Conservation (phyloP, 2,888 invertebrate species). For the Sipunculus nudus region DNA sequence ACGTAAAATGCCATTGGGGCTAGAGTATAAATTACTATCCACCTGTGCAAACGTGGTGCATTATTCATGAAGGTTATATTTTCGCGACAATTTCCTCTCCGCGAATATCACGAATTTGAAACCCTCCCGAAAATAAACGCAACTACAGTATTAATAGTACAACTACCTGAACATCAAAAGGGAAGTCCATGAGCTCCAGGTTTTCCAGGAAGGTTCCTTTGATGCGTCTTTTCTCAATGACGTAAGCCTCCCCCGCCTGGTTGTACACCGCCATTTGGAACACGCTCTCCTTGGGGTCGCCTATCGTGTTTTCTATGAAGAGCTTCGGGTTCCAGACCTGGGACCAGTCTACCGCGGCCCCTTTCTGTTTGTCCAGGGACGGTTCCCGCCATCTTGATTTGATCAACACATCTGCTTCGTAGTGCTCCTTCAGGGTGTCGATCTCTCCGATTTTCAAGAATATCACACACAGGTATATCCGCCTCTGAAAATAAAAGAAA, state of each 20-base stretch:
- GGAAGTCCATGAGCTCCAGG: slow-evolving; percentile 60
- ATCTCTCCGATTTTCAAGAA: slow-evolving; percentile 66
- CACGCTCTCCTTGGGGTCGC: slow-evolving; percentile 57
- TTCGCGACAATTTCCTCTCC: too few relatives aligned
- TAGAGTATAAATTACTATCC: too few relatives aligned
- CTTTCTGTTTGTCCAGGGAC: slow-evolving; percentile 43
- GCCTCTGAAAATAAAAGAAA: slow-evolving; percentile 47
- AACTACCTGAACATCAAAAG: slow-evolving; percentile 60
- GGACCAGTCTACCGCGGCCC: slow-evolving; percentile 39
- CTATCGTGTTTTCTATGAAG: slow-evolving; percentile 59
- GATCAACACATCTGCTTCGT: slow-evolving; percentile 62
- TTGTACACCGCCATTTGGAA: slow-evolving; percentile 51
- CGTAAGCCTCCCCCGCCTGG: slow-evolving; percentile 53
- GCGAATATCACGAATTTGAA: too few relatives aligned
- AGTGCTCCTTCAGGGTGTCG: slow-evolving; percentile 64
- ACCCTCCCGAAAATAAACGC: too few relatives aligned
- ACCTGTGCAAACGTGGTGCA: too few relatives aligned
- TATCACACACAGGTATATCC: slow-evolving; percentile 60
- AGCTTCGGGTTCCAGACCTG: slow-evolving; percentile 58
- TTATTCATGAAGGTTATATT: too few relatives aligned
- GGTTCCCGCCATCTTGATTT: slow-evolving; percentile 65
- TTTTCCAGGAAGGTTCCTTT: slow-evolving; percentile 63
- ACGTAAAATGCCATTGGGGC: too few relatives aligned
- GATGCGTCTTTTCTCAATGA: slow-evolving; percentile 55
- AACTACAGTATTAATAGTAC: too few relatives aligned